These are phyloP conservation scores for Meloidogyne chitwoodi DNA, from an alignment of 1,140 invertebrate species.

Conservation along the genomic window DNA sequence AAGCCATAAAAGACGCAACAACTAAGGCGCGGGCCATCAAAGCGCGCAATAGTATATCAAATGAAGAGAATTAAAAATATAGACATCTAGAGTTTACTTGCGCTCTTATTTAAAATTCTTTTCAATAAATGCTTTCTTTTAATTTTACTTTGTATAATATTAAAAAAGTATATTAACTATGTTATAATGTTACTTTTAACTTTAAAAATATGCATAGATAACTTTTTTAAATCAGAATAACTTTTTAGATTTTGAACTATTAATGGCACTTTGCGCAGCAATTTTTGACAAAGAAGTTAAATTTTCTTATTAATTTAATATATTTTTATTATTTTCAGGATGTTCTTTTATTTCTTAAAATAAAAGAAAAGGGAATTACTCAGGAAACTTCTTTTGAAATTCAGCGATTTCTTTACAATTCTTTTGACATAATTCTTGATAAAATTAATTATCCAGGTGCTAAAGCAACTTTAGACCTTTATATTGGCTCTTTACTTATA, in stretches of 20 bases:
- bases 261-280: slow-evolving; percentile 37
- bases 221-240: no score
- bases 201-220: no score
- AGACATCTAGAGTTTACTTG: no score
- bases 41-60: no score
- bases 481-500: slow-evolving; percentile 42
- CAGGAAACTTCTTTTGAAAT: slow-evolving; percentile 26
- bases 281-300: slow-evolving; percentile 40
- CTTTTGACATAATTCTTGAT: slow-evolving; percentile 41
- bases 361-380: slow-evolving; percentile 24
- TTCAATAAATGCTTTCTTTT: no score
- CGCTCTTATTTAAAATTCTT: no score
- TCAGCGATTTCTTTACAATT: slow-evolving; percentile 45
- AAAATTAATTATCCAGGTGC: slow-evolving; percentile 26
- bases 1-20: no score
- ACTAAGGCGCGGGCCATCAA: no score
- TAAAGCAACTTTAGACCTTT: slow-evolving; percentile 37
- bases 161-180: no score
- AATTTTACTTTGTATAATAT: no score
- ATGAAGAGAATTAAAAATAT: no score
- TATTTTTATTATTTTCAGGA: slow-evolving; percentile 20
- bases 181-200: no score
- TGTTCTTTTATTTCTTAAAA: slow-evolving; percentile 23
- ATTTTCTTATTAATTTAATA: slow-evolving; percentile 12
- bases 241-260: neutral